A percentile compares a stretch with the other conserved stretches of the same genome.
Conservation (phyloP, 2,888 invertebrate genomes). For the Anarsia innoxiella region DNA sequence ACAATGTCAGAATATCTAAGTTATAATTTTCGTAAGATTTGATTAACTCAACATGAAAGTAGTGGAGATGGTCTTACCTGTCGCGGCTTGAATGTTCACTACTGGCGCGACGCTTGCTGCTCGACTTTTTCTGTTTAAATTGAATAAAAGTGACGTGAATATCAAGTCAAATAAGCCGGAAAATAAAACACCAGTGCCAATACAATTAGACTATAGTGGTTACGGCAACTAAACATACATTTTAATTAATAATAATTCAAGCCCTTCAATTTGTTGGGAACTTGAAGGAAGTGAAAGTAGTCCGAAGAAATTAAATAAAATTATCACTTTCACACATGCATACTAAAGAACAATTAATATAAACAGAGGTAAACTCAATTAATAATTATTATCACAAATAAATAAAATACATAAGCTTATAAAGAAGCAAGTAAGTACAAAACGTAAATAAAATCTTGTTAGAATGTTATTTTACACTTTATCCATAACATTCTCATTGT, state of each 20-base stretch:
- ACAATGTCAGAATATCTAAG: too few species aligned
- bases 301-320: conserved; percentile 15
- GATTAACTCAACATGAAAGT: too few species aligned
- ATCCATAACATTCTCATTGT: conserved; percentile 69
- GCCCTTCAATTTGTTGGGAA: conserved; percentile 33
- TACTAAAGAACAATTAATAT: conserved; percentile 50
- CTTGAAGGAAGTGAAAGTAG: conserved; percentile 6
- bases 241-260: conserved; percentile 43
- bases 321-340: conserved; percentile 63
- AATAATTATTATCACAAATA: conserved; percentile 34
- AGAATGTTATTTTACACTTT: conserved; percentile 41
- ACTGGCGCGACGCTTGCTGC: conserved; percentile 55
- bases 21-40: too few species aligned
- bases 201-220: conserved; percentile 70
- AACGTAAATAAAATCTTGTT: conserved; percentile 27
- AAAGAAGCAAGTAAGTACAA: conserved; percentile 57
- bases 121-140: conserved; percentile 67
- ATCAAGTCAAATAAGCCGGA: conserved; percentile 23
- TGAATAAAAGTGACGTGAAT: conserved; percentile 37
- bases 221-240: conserved; percentile 59
- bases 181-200: conserved; percentile 70
- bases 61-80: too few species aligned
- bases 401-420: conserved; percentile 48
- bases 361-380: conserved; percentile 44
- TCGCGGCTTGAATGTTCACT: conserved; percentile 55